Percentiles rank a stretch among this genome's conserved stretches.
Evolutionary conservation across 2,888 invertebrate genomes (phyloP).

Genomic region (Drosophila nigricruria): DNA sequence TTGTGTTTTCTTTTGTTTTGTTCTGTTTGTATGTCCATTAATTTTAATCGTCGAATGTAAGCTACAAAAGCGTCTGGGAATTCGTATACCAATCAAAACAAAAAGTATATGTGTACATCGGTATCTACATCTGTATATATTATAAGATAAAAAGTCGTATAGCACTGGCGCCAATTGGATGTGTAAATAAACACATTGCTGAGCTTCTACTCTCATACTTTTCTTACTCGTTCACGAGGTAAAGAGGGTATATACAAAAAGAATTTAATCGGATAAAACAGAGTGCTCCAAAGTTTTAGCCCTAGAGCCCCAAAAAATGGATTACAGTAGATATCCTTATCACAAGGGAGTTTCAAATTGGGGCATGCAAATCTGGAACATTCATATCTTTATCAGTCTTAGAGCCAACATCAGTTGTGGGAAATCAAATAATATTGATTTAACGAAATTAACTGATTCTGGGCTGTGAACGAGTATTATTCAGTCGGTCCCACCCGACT

Average conservation of each 20-base stretch:
- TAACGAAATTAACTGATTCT: no score
- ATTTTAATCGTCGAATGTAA: constrained; percentile 18
- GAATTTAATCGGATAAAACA: no score
- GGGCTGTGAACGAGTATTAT: not conserved
- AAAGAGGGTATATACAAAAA: not conserved
- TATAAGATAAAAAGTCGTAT: constrained; percentile 52
- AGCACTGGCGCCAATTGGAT: constrained; percentile 59
- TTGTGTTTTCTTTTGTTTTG: not conserved
- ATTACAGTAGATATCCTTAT: no score
- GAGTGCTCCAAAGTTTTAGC: no score
- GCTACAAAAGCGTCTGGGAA: constrained; percentile 51
- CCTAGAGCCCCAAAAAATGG: no score
- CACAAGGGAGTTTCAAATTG: no score
- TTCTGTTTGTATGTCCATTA: constrained; percentile 7
- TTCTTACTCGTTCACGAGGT: not conserved
- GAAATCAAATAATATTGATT: no score
- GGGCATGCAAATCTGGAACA: no score
- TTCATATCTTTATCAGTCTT: no score
- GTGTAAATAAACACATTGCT: constrained; percentile 65
- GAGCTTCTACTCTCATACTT: constrained; percentile 10
- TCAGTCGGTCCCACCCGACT: not conserved
- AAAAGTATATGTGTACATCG: constrained; percentile 4
- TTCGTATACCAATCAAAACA: constrained; percentile 51
- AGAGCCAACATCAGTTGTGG: no score
- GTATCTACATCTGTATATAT: constrained; percentile 17